Evolutionary conservation across 2,797 vertebrate genomes (phyloP).

Genomic region (Enteromius unitaeniatus): DNA sequence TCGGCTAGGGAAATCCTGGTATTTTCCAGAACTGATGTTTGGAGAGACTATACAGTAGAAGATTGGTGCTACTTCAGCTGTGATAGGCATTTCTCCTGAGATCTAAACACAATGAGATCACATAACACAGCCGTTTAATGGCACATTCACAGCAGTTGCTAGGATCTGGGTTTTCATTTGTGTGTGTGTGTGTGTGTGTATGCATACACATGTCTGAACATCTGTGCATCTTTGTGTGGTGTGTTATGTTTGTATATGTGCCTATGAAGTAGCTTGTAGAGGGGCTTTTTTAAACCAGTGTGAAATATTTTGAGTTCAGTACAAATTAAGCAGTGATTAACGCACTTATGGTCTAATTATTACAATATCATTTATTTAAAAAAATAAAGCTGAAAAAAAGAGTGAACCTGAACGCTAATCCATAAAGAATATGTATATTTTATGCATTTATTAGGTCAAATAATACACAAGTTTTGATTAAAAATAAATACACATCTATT

Average conservation of each 20-base stretch:
- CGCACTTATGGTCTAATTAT: neutral
- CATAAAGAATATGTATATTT: neutral
- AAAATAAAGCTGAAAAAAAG: no score
- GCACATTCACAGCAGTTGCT: constrained; percentile 11
- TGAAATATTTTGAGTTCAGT: neutral
- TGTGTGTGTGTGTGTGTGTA: neutral
- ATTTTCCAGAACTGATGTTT: constrained; percentile 38
- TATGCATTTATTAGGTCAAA: neutral
- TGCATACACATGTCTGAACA: constrained; percentile 22
- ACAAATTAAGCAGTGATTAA: constrained; percentile 1
- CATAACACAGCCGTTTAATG: constrained; percentile 12
- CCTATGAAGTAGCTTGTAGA: neutral
- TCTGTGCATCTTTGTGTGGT: constrained; percentile 7
- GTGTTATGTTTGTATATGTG: neutral
- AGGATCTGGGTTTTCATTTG: neutral
- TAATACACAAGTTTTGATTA: neutral
- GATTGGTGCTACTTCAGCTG: constrained; percentile 32
- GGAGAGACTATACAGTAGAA: neutral
- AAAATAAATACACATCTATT: neutral
- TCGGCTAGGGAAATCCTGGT: constrained; percentile 35
- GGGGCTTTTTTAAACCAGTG: neutral
- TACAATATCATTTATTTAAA: neutral
- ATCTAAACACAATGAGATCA: constrained; percentile 53
- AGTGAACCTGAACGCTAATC: neutral
- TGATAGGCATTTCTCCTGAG: constrained; percentile 51